Percentiles rank a stretch among this genome's conserved stretches.
phyloP scores from a whole-genome alignment of 2,888 invertebrate genomes.

The Patella pellucida region DNA sequence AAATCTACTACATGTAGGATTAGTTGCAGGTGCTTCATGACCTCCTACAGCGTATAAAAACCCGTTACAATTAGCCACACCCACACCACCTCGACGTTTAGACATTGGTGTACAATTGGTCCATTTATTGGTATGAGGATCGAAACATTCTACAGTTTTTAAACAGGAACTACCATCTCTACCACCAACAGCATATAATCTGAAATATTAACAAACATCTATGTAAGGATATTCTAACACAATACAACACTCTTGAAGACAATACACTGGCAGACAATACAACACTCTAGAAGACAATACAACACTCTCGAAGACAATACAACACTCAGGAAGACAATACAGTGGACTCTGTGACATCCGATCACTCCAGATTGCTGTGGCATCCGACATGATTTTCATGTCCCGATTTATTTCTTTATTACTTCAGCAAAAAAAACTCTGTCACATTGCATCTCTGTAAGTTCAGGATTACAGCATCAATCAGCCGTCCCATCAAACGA shows the following conservation, averaged over 20 bases:
- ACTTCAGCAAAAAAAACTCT: too few species aligned
- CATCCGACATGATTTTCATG: too few species aligned
- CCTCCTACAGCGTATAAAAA: constrained; percentile 93
- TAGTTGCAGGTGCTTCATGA: constrained; percentile 91
- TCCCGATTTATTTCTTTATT: too few species aligned
- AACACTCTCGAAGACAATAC: too few species aligned
- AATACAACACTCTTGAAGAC: neutral
- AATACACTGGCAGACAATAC: too few species aligned
- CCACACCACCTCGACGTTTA: constrained; percentile 88
- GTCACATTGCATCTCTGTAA: too few species aligned
- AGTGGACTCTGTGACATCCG: too few species aligned
- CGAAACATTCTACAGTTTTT: constrained; percentile 89
- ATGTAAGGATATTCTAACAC: neutral
- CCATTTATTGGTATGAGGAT: constrained; percentile 86
- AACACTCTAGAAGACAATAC: too few species aligned
- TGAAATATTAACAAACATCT: constrained; percentile 62
- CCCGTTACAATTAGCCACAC: constrained; percentile 89
- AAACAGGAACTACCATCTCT: constrained; percentile 92
- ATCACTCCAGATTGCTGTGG: too few species aligned
- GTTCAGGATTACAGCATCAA: too few species aligned
- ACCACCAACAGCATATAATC: constrained; percentile 92
- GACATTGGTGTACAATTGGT: constrained; percentile 89
- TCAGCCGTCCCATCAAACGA: too few species aligned
- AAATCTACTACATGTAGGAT: constrained; percentile 85
- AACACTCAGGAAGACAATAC: too few species aligned